Evolutionary conservation across 2,797 vertebrate species (phyloP).

Genomic region (Tenualosa ilisha): DNA sequence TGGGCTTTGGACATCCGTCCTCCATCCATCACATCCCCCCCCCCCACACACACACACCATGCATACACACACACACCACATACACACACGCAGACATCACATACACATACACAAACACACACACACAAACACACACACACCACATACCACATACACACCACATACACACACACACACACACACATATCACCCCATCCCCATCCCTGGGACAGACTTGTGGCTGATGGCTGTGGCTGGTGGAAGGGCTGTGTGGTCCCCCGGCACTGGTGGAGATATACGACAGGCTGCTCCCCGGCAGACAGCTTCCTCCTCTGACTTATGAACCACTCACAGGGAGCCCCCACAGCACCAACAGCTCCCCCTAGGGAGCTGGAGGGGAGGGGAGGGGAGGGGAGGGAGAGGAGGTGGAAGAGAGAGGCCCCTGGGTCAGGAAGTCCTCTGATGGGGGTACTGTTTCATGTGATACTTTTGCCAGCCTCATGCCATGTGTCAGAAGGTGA

Average conservation of each 20-base stretch:
- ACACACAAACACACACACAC: background rate
- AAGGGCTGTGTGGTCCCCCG: conserved; percentile 47
- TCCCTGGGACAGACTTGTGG: background rate
- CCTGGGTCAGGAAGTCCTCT: conserved; percentile 23
- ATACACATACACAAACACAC: background rate
- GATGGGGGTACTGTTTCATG: conserved; percentile 21
- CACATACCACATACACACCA: no score
- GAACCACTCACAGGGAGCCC: conserved; percentile 49
- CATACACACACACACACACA: no score
- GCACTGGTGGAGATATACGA: conserved; percentile 67
- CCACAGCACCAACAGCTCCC: conserved; percentile 29
- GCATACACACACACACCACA: no score
- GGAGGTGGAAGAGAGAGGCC: background rate
- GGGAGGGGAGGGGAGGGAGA: no score
- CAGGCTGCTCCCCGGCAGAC: conserved; percentile 55
- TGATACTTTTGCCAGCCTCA: background rate
- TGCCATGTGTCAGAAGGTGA: background rate
- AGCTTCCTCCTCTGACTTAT: conserved; percentile 69
- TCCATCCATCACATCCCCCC: conserved; percentile 62
- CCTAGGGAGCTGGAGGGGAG: conserved; percentile 31
- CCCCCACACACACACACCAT: conserved; percentile 1
- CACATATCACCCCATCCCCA: no score
- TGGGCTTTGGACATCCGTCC: conserved; percentile 51
- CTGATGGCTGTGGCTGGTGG: conserved; percentile 16
- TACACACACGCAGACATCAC: background rate